These are phyloP conservation scores for Isichthys henryi DNA, from an alignment of 2,113 vertebrate genomes.

Conservation along the genomic window DNA sequence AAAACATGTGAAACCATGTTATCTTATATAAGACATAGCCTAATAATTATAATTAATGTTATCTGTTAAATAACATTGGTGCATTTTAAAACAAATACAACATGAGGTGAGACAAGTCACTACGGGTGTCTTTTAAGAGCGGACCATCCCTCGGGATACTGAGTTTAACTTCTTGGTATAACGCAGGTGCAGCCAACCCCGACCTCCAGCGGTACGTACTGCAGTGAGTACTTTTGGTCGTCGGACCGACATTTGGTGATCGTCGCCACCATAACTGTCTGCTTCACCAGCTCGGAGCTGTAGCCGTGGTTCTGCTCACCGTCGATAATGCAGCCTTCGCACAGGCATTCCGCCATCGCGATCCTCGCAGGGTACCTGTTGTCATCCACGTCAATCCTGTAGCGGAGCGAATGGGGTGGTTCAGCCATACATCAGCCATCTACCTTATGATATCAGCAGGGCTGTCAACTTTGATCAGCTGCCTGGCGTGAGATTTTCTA, in stretches of 20 bases:
- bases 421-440: not conserved
- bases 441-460: not conserved
- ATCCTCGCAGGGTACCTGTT: conserved; percentile 54
- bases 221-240: conserved; percentile 26
- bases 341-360: conserved; percentile 62
- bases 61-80: conserved; percentile 19
- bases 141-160: conserved; percentile 22
- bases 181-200: conserved; percentile 69
- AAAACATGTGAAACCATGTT: conserved; percentile 17
- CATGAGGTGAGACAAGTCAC: conserved; percentile 29
- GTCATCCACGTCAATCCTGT: conserved; percentile 52
- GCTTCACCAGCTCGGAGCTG: conserved; percentile 59
- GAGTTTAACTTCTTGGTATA: conserved; percentile 37
- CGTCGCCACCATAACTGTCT: conserved; percentile 50
- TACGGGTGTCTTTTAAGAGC: conserved; percentile 11
- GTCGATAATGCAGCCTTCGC: conserved; percentile 58
- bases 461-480: too few relatives aligned
- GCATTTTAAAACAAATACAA: conserved; percentile 60
- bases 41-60: conserved; percentile 15
- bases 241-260: conserved; percentile 35
- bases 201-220: conserved; percentile 41
- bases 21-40: conserved; percentile 25
- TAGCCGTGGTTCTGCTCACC: conserved; percentile 36
- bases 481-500: too few relatives aligned
- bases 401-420: not conserved